Evolutionary conservation across 92 coral and sea anemone genomes (phyloP).

Genomic region (Zoanthus sansibaricus): DNA sequence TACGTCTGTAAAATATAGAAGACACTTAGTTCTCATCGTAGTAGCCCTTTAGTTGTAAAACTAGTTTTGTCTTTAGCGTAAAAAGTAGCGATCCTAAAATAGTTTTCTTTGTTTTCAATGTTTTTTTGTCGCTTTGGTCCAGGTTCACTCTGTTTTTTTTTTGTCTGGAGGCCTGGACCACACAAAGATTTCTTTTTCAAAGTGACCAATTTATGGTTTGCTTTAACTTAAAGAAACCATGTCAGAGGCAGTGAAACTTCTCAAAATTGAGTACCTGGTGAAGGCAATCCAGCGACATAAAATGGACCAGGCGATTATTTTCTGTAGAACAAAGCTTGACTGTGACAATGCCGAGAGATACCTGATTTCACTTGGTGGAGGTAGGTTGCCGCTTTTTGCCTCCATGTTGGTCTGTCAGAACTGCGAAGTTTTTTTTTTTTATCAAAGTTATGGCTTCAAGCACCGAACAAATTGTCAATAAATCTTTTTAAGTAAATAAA

Average conservation of each 20-base stretch:
- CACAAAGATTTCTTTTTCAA: no score
- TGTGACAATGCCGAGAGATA: conserved; percentile 89
- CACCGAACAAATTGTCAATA: no score
- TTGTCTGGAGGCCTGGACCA: no score
- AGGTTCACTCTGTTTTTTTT: neutral
- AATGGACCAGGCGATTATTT: conserved; percentile 95
- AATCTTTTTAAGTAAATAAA: no score
- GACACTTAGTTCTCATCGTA: no score
- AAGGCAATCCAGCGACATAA: conserved; percentile 86
- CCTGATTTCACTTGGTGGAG: conserved; percentile 85
- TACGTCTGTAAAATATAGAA: no score
- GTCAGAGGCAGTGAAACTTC: conserved; percentile 91
- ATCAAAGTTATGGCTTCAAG: no score
- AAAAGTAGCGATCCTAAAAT: neutral
- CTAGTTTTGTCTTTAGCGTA: no score
- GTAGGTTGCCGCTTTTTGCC: conserved; percentile 51
- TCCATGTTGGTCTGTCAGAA: no score
- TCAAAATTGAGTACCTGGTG: conserved; percentile 85
- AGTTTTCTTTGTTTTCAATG: neutral
- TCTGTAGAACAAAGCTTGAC: conserved; percentile 94
- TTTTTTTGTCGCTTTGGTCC: neutral
- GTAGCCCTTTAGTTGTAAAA: no score
- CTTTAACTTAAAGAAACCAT: conserved; percentile 73
- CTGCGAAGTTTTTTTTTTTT: no score
- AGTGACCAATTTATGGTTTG: no score